Conservation (phyloP, 2,888 invertebrate species). For the Leucophenga maculata region DNA sequence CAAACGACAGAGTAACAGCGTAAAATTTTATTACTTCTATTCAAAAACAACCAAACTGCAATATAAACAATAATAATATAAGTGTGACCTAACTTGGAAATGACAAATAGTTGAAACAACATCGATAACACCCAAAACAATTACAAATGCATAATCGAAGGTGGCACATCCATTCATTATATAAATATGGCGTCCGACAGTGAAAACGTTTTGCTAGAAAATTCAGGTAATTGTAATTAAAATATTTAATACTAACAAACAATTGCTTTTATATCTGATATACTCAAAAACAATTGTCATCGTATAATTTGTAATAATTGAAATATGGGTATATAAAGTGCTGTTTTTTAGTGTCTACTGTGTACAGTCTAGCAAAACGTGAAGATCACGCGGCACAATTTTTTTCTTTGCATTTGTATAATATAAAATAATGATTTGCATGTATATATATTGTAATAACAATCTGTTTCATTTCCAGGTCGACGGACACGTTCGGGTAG, state of each 20-base stretch:
- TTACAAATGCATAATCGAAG: too few relatives aligned
- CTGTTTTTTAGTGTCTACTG: not conserved
- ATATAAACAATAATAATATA: too few relatives aligned
- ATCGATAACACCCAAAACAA: too few relatives aligned
- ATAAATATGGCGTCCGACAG: conserved; percentile 72
- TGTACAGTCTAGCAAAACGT: conserved; percentile 31
- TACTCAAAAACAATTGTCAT: not conserved
- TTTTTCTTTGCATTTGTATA: not conserved
- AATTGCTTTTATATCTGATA: not conserved
- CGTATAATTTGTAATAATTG: not conserved
- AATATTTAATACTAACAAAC: not conserved
- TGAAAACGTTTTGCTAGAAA: conserved; percentile 68
- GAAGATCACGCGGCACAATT: conserved; percentile 52
- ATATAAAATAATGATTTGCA: not conserved
- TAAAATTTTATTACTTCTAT: too few relatives aligned
- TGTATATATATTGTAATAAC: not conserved
- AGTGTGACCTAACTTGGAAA: too few relatives aligned
- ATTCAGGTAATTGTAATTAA: conserved; percentile 59
- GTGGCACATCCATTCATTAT: conserved; percentile 37
- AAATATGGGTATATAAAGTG: not conserved
- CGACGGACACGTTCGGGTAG: conserved; percentile 77
- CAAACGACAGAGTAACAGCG: too few relatives aligned
- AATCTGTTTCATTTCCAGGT: conserved; percentile 72
- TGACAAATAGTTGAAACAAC: too few relatives aligned
- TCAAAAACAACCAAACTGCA: too few relatives aligned